Evolutionary conservation across 2,888 invertebrate genomes (phyloP).

Genomic region (Eugnorisma glareosa): DNA sequence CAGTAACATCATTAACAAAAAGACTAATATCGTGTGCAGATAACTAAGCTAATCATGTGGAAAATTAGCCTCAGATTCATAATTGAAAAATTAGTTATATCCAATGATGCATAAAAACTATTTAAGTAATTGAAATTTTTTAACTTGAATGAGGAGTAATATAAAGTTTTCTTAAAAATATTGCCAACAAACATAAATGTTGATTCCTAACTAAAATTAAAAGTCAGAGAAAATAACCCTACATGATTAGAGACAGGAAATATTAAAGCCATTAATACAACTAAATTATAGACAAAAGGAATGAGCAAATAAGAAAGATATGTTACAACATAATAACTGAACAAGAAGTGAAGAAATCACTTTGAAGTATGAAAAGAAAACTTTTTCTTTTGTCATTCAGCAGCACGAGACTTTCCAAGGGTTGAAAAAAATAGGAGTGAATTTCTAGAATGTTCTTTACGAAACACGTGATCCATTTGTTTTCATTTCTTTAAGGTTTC

Average conservation of each 20-base stretch:
- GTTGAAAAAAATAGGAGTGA: neutral
- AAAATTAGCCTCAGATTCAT: constrained; percentile 33
- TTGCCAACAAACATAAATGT: constrained; percentile 12
- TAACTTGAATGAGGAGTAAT: constrained; percentile 21
- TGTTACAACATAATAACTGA: constrained; percentile 33
- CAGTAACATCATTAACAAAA: constrained; percentile 25
- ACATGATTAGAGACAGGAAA: constrained; percentile 44
- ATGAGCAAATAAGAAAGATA: constrained; percentile 65
- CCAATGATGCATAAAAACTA: constrained; percentile 25
- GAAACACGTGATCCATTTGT: neutral
- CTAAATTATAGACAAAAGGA: constrained; percentile 60
- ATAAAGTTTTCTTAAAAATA: constrained; percentile 16
- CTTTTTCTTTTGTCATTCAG: neutral
- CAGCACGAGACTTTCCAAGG: neutral
- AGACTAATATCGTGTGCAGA: constrained; percentile 34
- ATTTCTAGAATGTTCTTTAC: neutral
- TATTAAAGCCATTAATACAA: constrained; percentile 60
- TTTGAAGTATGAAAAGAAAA: neutral
- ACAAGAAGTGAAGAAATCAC: constrained; percentile 19
- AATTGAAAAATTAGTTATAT: constrained; percentile 26
- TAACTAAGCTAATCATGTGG: constrained; percentile 23
- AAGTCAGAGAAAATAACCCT: constrained; percentile 33
- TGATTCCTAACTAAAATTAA: constrained; percentile 44
- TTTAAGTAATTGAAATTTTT: constrained; percentile 33
- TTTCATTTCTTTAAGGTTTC: neutral